A percentile compares a stretch with the other conserved stretches of the same genome.
These are phyloP conservation scores for Helogale parvula DNA, from an alignment of 2,113 vertebrate species.

Conservation along the genomic window DNA sequence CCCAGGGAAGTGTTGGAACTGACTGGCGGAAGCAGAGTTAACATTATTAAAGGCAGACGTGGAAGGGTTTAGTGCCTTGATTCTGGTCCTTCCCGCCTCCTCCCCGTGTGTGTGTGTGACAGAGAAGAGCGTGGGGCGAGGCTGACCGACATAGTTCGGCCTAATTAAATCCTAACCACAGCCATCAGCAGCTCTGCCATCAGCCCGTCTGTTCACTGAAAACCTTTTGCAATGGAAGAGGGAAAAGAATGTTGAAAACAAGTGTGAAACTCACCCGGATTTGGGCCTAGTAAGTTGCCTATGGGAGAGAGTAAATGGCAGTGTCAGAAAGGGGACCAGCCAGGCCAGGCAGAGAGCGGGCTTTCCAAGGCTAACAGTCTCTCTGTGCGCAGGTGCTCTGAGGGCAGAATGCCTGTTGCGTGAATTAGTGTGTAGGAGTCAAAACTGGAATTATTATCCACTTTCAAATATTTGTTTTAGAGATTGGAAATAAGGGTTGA, in stretches of 20 bases:
- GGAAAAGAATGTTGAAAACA: background rate
- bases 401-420: background rate
- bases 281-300: background rate
- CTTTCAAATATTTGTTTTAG: constrained; percentile 37
- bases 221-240: background rate
- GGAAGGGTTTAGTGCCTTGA: background rate
- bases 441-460: background rate
- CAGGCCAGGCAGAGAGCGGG: background rate
- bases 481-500: constrained; percentile 46
- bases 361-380: background rate
- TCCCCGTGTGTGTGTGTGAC: background rate
- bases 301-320: background rate
- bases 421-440: background rate
- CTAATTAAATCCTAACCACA: background rate
- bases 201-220: background rate
- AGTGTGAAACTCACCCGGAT: background rate
- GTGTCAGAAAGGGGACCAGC: background rate
- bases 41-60: background rate
- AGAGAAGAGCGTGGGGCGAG: background rate
- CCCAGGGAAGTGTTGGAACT: background rate
- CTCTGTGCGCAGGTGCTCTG: background rate
- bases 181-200: background rate
- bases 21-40: background rate
- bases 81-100: background rate
- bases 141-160: background rate